Evolutionary conservation across 2,113 vertebrate genomes (phyloP).

Genomic region (Oceanodroma tethys): DNA sequence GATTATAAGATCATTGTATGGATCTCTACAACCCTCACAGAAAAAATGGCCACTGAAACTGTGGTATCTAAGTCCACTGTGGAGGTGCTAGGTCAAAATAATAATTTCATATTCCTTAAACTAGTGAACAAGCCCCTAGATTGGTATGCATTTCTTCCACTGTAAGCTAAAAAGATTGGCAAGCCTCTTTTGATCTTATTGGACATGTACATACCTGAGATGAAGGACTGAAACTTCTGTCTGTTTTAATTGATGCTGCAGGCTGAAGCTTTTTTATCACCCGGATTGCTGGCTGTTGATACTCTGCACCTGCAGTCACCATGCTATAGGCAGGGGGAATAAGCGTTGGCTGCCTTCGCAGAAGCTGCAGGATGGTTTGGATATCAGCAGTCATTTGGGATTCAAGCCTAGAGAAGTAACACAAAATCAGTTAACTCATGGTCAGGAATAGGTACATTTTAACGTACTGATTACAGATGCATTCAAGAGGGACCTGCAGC

Average conservation of each 20-base stretch:
- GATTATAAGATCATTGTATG: not conserved
- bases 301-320: constrained; percentile 86
- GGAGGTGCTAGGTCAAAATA: not conserved
- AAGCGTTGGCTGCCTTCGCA: constrained; percentile 86
- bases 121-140: not conserved
- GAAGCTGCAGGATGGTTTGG: constrained; percentile 90
- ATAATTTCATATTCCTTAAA: not conserved
- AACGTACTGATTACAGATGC: not conserved
- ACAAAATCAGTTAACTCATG: not conserved
- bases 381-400: constrained; percentile 95
- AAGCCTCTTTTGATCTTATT: not conserved
- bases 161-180: not conserved
- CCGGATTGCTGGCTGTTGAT: constrained; percentile 77
- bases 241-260: constrained; percentile 77
- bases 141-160: not conserved
- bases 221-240: constrained; percentile 82
- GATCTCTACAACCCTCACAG: not conserved
- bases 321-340: constrained; percentile 95
- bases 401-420: constrained; percentile 82
- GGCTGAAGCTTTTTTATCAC: constrained; percentile 73
- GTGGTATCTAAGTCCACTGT: not conserved
- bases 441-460: not conserved
- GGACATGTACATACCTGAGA: constrained; percentile 76
- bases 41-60: not conserved
- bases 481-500: not conserved